Base-by-base conservation (phyloP, 2,113 vertebrate genomes). In the Choloepus hoffmanni region DNA sequence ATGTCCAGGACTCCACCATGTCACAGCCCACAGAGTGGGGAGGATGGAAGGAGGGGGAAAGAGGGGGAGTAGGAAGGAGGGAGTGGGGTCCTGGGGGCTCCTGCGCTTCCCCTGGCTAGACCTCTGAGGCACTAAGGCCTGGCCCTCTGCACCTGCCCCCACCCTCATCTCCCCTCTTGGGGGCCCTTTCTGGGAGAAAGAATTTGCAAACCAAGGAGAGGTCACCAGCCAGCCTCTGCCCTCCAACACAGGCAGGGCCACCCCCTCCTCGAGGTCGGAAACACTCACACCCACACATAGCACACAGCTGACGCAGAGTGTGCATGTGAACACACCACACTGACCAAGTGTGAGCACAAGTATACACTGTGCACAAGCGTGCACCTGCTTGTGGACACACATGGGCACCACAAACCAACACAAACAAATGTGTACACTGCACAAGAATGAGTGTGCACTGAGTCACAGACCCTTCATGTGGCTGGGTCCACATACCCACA, bases 251-350 rank as follows among this genome's bases (percentile, higher is more conserved):
- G 48, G n/a, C 48, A 79, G 24, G 24, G 63, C 18, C 12, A 9
- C 50, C 65, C 24, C 45, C 68, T 23, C 15, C 0, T 0, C 48
- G 30, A 62, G 45, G 45, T 7, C 5, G 13, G 9, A 77, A 67
- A 45, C 3, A 0, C 28, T 40, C 48, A 13, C 23, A 21, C 43
- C 33, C 50, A n/a, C 0, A 45, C 26, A 77, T 36, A 13, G 36
- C 0, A 0, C 58, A 63, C 40, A 18, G 28, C 0, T 0, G 16
- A 24, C 0, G 16, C 91, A 13, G 21, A 23, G 7, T 11, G 28
- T 8, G 62, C 21, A 13, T 19, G 63, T 3, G 14, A 55, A 62
- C 90, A 40, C n/a, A 13, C 40, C 21, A 14, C 23, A 23, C 45
- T 18, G 73, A 18, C 26, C 58, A 23, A 15, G 73, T 50, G 45